Conservation (phyloP, 2,113 vertebrate genomes). For the Siphamia tubifer region DNA sequence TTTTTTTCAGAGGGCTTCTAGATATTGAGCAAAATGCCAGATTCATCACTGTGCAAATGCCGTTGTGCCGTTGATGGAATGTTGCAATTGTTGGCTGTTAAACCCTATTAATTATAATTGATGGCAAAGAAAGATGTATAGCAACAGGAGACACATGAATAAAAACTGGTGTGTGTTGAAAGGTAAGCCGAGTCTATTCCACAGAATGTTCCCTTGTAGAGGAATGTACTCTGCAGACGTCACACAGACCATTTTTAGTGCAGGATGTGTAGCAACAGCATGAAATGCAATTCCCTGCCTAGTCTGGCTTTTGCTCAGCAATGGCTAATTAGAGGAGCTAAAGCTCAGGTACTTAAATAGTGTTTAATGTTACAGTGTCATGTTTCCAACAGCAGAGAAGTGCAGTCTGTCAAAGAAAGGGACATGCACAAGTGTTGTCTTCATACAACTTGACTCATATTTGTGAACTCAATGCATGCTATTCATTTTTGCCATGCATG, state of each 20-base stretch:
- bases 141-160: background rate
- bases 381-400: background rate
- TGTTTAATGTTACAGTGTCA: background rate
- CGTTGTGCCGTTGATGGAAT: no score
- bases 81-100: no score
- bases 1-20: no score
- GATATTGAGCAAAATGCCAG: no score
- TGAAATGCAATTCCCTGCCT: conserved; percentile 45
- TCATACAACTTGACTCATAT: conserved; percentile 2
- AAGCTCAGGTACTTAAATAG: background rate
- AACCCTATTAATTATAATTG: no score
- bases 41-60: no score
- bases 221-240: conserved; percentile 35
- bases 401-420: background rate
- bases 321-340: conserved; percentile 6
- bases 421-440: background rate
- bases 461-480: conserved; percentile 44
- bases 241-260: conserved; percentile 69
- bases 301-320: conserved; percentile 22
- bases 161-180: conserved; percentile 33
- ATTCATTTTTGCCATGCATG: conserved; percentile 50
- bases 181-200: conserved; percentile 38
- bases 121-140: background rate
- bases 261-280: conserved; percentile 66
- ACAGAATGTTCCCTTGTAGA: background rate